Evolutionary conservation across 2,797 vertebrate species (phyloP).

Genomic region (Phalanger gymnotis): DNA sequence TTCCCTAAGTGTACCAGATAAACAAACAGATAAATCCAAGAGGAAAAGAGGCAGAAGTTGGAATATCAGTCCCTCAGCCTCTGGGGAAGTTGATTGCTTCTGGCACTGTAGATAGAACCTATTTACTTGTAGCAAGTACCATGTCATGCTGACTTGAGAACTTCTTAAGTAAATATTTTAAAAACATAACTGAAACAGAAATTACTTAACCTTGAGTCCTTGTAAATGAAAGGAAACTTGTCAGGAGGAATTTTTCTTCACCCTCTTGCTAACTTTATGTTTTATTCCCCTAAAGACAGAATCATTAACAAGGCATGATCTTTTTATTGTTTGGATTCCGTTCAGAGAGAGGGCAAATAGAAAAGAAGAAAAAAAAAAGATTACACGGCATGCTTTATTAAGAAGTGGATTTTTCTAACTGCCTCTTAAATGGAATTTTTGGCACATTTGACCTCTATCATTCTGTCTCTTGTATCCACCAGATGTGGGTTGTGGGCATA

Average conservation of each 20-base stretch:
- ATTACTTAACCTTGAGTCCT: slow-evolving; percentile 61
- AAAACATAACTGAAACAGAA: slow-evolving; percentile 54
- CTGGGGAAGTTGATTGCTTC: slow-evolving; percentile 21
- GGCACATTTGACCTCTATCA: slow-evolving; percentile 32
- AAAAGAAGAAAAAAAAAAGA: background rate
- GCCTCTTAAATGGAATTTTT: slow-evolving; percentile 55
- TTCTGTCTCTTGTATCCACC: background rate
- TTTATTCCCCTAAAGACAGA: slow-evolving; percentile 67
- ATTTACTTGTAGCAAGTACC: slow-evolving; percentile 60
- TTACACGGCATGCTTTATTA: slow-evolving; percentile 64
- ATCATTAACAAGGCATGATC: slow-evolving; percentile 67
- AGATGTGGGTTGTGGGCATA: background rate
- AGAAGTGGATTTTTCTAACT: slow-evolving; percentile 53
- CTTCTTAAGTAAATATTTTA: slow-evolving; percentile 64
- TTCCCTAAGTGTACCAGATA: slow-evolving; percentile 25
- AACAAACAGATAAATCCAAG: slow-evolving; percentile 40
- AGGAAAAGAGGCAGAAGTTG: slow-evolving; percentile 31
- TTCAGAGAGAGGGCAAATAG: slow-evolving; percentile 45
- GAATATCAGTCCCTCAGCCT: slow-evolving; percentile 50
- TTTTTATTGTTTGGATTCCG: slow-evolving; percentile 73
- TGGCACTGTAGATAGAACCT: background rate
- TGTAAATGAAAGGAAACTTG: slow-evolving; percentile 64
- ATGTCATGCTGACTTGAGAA: slow-evolving; percentile 61
- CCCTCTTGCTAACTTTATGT: slow-evolving; percentile 65
- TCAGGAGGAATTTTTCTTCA: slow-evolving; percentile 53